Base-by-base conservation (phyloP, 2,888 invertebrate genomes). In the Hofmannophila pseudospretella region DNA sequence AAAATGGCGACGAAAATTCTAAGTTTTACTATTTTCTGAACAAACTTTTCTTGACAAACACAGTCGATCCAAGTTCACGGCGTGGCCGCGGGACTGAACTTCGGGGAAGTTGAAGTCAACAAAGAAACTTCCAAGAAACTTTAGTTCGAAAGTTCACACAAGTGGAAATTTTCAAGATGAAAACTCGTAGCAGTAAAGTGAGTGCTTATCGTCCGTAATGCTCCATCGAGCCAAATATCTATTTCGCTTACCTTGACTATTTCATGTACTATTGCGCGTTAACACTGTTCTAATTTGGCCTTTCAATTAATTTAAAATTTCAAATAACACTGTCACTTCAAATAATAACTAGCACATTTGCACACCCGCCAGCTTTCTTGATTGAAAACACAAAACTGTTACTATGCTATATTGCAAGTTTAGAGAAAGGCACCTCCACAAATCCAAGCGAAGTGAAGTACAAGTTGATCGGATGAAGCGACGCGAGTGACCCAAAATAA, bases 1-100 rank as follows among this genome's bases (percentile, higher is more conserved):
- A 88, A 88, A 87, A 88, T 88, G 87, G 87, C 87, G 87, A 87
- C 87, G 87, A 87, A 87, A 88, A 88, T 86, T 80, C 85, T 76
- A 86, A 86, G 79, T 85, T 84, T 84, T 76, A 85, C 84, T 82
- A 82, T 85, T 85, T 85, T 73, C 84, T 78, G 78, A 51, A 52
- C 67, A 64, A 81, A 80, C 69, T 82, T 82, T 79, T 72, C 73
- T 58, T 57, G 54, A 58, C 64, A 69, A 60, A 58, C 52, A 58
- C 52, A 59, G 47, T 44, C 49, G 56, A 50, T 63, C 60, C 62
- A 71, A 66, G 61, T 67, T 67, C 54, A 64, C 57, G 47, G 55
- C 55, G 53, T 55, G 56, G 50, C 60, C 56, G 50, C 53, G 64
- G 54, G 50, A 43, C 49, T 44, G 52, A 74, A 75, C 74, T 72